Base-by-base conservation (phyloP, 2,113 vertebrate species). In the Abramis brama region DNA sequence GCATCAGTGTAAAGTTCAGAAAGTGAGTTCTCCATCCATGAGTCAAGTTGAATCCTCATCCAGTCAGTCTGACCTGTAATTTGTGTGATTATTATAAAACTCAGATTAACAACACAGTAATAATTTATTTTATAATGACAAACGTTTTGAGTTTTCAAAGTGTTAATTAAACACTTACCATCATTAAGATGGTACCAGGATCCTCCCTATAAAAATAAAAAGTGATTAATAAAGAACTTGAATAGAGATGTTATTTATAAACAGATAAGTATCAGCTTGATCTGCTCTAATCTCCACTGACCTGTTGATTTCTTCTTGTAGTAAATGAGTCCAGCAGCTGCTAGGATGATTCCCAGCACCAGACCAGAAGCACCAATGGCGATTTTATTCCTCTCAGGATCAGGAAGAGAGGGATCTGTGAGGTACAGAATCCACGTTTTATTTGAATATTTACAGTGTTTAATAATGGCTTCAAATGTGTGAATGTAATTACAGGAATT, bases 301-400 rank as follows among this genome's bases (percentile, higher is more conserved):
- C 76, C 81, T 86, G 11, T 1, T 8, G 50, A 33, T n/a, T 83
- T 90, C 5, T 0, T 92, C 80, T 73, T 91, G 87, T 86, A 91
- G 85, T 87, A 93, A 89, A 91, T 85, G 25, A 90, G 57, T 2
- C 92, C 92, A 77, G 43, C 81, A 62, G 77, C 0, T 21, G 88
- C 85, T 57, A 85, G 81, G 45, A 91, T n/a, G 33, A 92, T 70
- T 60, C 93, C 92, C 81, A 93, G 80, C 47, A 92, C 19, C 62
- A 92, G 83, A 3, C 90, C 92, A 23, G 88, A 87, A 2, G 85
- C 52, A 6, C 92, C 92, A 3, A 93, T 77, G 5, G 80, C 64
- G 0, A 91, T 86, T 47, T 91, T 91, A 45, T 86, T 91, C 55
- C 2, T 91, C 5, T 82, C 81, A 15, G 90, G 66, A 33, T 87